Evolutionary conservation across 2,797 vertebrate genomes (phyloP).

Genomic region (Gambelia wislizenii): DNA sequence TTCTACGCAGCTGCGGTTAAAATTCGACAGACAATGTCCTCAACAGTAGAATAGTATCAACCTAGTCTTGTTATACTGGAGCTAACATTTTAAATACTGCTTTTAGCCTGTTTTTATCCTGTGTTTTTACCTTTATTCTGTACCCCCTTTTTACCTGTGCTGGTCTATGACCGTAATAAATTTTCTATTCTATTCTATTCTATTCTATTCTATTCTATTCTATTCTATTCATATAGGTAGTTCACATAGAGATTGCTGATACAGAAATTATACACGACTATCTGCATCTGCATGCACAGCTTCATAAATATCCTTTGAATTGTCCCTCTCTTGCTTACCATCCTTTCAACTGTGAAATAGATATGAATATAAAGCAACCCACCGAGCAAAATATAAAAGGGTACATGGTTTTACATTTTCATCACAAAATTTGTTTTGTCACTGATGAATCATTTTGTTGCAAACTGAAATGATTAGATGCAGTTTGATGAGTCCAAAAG

Average conservation of each 20-base stretch:
- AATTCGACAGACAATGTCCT: too few relatives aligned
- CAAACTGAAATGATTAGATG: constrained; percentile 14
- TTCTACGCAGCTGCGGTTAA: too few relatives aligned
- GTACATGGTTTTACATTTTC: constrained; percentile 29
- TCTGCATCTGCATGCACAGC: constrained; percentile 1
- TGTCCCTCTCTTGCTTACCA: constrained; percentile 19
- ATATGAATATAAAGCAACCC: constrained; percentile 33
- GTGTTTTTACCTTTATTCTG: too few relatives aligned
- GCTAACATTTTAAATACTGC: too few relatives aligned
- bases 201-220: too few relatives aligned
- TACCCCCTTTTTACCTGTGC: too few relatives aligned
- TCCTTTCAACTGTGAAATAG: constrained; percentile 48
- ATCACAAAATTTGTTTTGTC: neutral
- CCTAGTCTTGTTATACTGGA: too few relatives aligned
- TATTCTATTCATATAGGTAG: neutral
- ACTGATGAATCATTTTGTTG: neutral
- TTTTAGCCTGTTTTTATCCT: too few relatives aligned
- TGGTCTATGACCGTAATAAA: too few relatives aligned
- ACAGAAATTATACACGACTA: neutral
- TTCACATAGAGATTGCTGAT: neutral
- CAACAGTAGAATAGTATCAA: too few relatives aligned
- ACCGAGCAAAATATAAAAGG: neutral
- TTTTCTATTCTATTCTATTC: too few relatives aligned
- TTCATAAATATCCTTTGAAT: constrained; percentile 1
- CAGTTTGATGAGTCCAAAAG: neutral